Base-by-base conservation (phyloP, 2,888 invertebrate genomes). In the Dorcus hopei region DNA sequence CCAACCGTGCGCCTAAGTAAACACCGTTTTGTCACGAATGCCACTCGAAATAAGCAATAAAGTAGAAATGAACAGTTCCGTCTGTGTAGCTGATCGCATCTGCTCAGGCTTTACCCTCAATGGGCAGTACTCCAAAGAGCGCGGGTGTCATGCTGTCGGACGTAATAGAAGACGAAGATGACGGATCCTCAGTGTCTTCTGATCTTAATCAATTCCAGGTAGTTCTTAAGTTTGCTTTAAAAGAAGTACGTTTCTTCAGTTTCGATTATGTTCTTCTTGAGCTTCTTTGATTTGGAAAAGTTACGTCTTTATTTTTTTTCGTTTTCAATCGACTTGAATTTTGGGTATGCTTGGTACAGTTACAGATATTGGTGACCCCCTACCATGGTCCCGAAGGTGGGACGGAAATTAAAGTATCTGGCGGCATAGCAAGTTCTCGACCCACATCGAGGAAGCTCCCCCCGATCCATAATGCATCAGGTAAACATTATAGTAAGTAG, bases 351-450 rank as follows among this genome's bases (percentile, higher is more conserved):
- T 48, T 55, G 49, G 57, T 63, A 40, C 56, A 76, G 75, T 72
- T 76, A 47, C 73, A 74, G 59, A 74, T 76, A 54, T 66, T 75
- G 40, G 72, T 76, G 5, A 68, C 73, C 2, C 72, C 73, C 2
- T 67, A 70, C 11, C 53, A 65, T 55, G 70, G 71, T 33, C 61
- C 69, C 33, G 69, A 71, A 49, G 72, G 72, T 11, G 70, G 72
- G 38, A 74, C 74, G 7, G 75, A 76, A 61, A 73, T 76, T 49
- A 65, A 73, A 50, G 71, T 76, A n/a, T 69, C 72, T 59, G 72
- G 74, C 4, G 74, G 74, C 16, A 71, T 71, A 9, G 70, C 67
- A 11, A 65, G 65, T 58, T 52, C 49, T 40, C 57, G 49, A 42
- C 55, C 59, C 19, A 41, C 42, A 9, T 49, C 57, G 42, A 58